A percentile compares a stretch with the other conserved stretches of the same genome.
Conservation (phyloP, 2,797 vertebrate species). For the Rhynchotus rufescens region DNA sequence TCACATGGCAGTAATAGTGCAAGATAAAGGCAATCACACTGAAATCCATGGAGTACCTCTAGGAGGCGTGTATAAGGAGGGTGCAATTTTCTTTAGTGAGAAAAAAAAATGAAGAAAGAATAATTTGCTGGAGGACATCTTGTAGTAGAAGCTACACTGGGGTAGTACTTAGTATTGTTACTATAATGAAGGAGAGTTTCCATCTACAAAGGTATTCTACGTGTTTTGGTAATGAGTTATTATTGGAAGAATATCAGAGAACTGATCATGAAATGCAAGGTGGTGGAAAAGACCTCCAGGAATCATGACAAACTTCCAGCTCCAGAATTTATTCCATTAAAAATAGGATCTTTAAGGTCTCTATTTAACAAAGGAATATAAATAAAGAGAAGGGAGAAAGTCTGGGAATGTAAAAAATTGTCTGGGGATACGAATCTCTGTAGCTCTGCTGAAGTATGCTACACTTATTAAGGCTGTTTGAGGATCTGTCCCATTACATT, state of each 20-base stretch:
- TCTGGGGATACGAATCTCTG: not conserved
- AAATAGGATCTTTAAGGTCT: not conserved
- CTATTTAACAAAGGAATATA: not conserved
- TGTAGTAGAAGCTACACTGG: not conserved
- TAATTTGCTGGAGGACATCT: not conserved
- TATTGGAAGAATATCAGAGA: not conserved
- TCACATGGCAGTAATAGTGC: not conserved
- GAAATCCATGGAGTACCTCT: not conserved
- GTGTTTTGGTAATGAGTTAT: not conserved
- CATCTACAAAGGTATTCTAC: not conserved
- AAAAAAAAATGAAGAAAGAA: not conserved
- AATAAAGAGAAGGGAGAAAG: not conserved
- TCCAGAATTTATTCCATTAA: not conserved
- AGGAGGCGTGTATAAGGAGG: not conserved
- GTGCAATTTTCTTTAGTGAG: not conserved
- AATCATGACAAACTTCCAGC: fast-evolving
- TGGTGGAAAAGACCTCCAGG: not conserved
- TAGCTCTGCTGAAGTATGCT: not conserved
- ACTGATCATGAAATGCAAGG: not conserved
- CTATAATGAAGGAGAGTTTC: not conserved
- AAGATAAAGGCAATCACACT: not conserved
- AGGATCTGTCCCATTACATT: not conserved
- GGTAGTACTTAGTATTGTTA: fast-evolving
- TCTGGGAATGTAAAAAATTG: not conserved
- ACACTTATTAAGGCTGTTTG: not conserved